Base-by-base conservation (phyloP, 2,113 vertebrate species). In the Athene noctua region DNA sequence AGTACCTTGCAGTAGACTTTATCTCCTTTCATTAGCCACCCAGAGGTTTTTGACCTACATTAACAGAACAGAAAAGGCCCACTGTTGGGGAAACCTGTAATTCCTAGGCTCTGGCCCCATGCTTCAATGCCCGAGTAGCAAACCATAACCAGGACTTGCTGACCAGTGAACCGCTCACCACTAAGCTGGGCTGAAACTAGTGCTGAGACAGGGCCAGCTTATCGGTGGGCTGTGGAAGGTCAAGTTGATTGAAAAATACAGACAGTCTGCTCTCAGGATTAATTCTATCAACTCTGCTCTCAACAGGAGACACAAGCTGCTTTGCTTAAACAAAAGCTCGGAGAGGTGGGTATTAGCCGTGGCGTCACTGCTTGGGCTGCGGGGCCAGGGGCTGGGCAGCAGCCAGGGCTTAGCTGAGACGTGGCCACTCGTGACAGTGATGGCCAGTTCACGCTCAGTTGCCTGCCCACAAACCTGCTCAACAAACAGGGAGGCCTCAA, bases 391-490 rank as follows among this genome's bases (percentile, higher is more conserved):
- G 47, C 72, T 32, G 62, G 62, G 77, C 73, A 62, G 92, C 65
- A 68, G 70, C 71, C 1, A 1, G 47, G 59, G 44, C 55, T 79
- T 71, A 57, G 86, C 92, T 36, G 72, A 62, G 65, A 71, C 1
- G 5, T 44, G 82, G 62, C 62, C 1, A 1, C 82, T 82, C 9
- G 0, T 47, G 62, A 1, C 40, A 27, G 49, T 0, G 36, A 26
- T 25, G 68, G 29, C 9, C 5, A 3, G 58, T 83, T 80, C 65
- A 38, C 0, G 1, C 8, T 6, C 54, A 32, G 38, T 34, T 44
- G 5, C 22, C 46, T 49, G 55, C 55, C 40, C 40, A 19, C 47
- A 67, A 11, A 30, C 0, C 42, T 36, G 23, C 72, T 29, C 5
- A 4, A 30, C 30, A 74, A 38, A 81, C 29, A 32, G 52, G 3